Conservation (phyloP, 2,888 invertebrate genomes). For the Charanyca ferruginea region DNA sequence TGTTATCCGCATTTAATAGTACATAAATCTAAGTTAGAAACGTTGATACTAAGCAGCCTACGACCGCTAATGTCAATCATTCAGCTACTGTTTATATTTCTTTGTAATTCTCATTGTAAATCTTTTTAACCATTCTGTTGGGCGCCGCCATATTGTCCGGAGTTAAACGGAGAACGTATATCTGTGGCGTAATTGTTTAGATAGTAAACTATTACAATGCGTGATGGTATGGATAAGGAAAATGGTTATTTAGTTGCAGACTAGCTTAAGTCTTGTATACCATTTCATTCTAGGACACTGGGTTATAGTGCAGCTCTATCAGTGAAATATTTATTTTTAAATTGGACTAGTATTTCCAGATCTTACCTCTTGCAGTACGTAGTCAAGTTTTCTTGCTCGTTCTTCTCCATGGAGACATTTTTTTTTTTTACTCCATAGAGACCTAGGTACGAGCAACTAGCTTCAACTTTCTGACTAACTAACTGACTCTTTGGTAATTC, state of each 20-base stretch:
- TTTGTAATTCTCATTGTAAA: slow-evolving; percentile 62
- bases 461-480: too few species aligned
- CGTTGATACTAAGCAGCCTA: slow-evolving; percentile 47
- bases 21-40: slow-evolving; percentile 54
- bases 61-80: slow-evolving; percentile 32
- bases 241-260: not conserved
- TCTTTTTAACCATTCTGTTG: slow-evolving; percentile 50
- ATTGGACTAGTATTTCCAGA: too few species aligned
- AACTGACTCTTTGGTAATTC: too few species aligned
- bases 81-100: slow-evolving; percentile 56
- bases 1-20: slow-evolving; percentile 42
- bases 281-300: too few species aligned
- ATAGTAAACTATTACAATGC: slow-evolving; percentile 2
- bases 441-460: too few species aligned
- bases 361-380: too few species aligned
- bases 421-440: too few species aligned
- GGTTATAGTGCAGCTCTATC: too few species aligned
- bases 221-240: not conserved
- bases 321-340: too few species aligned
- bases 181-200: slow-evolving; percentile 33
- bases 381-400: too few species aligned
- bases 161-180: slow-evolving; percentile 1
- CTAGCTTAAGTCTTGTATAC: too few species aligned
- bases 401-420: too few species aligned
- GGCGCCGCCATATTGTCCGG: slow-evolving; percentile 32